Base-by-base conservation (phyloP, 2,888 invertebrate species). In the Drosophila nr. perissopoda region DNA sequence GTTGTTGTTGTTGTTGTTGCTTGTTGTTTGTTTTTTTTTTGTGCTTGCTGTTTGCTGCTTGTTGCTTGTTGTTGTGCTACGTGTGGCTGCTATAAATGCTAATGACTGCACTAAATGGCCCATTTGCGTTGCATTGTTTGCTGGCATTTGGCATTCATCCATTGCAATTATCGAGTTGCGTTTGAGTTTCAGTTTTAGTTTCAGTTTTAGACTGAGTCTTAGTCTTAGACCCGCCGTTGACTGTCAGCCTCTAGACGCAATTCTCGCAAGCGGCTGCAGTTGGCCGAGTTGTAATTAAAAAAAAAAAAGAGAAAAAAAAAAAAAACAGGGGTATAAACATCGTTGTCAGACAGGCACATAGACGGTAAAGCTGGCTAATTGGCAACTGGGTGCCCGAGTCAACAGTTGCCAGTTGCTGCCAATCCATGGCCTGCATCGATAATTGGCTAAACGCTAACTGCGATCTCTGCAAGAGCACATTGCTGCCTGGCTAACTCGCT, bases 21-120 rank as follows among this genome's bases (percentile, higher is more conserved):
- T 62, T 62, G 51, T 4, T 62, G 49, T 21, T 25, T 46, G 59
- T 2, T 63, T 33, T 57, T 61, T 64, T 16, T 52, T 31, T 10
- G 61, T 59, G 40, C 7, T 56, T 33, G 33, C 11, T 33, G 33
- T 33, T 33, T 33, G 33, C 0, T 33, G 33, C 0, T 33, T 33
- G 38, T 21, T 48, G 64, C 59, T 25, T 60, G 54, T 40, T 56
- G 53, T n/a, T 53, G 58, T 63, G 56, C 66, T 63, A 82, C 69
- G 74, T 77, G 81, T 80, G 84, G 72, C 81, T 74, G 74, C 81
- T 79, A 82, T 83, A 79, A 88, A 83, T 89, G 89, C 89, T 89
- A 86, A 86, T 86, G 88, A 87, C 71, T 84, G 74, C 79, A 75
- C 84, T 88, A 88, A 88, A 87, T 82, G 87, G 69, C 56, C 77